These are phyloP conservation scores for Falco novaeseelandiae DNA, from an alignment of 2,797 vertebrate genomes.

Conservation along the genomic window DNA sequence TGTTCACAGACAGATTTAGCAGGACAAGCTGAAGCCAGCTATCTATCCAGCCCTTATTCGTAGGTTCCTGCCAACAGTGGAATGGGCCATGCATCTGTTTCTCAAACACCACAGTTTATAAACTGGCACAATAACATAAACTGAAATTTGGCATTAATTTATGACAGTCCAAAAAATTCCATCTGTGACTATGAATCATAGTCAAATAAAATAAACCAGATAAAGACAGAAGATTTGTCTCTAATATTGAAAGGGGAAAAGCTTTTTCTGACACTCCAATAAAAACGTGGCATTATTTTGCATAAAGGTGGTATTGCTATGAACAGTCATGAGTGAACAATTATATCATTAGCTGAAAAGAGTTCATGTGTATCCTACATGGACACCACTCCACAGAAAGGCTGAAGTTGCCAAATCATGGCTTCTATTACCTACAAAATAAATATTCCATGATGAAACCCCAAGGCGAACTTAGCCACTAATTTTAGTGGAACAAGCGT, in stretches of 20 bases:
- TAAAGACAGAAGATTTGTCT: background rate
- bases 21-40: background rate
- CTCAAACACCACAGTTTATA: background rate
- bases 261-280: background rate
- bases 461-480: background rate
- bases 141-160: conserved; percentile 1
- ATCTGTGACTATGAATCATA: background rate
- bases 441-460: background rate
- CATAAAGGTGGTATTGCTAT: background rate
- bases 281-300: background rate
- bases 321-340: background rate
- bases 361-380: background rate
- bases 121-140: background rate
- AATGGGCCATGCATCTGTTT: background rate
- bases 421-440: background rate
- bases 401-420: background rate
- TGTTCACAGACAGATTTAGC: background rate
- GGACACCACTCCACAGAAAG: background rate
- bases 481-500: background rate
- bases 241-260: background rate
- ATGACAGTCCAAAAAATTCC: background rate
- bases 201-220: background rate
- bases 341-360: background rate
- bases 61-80: background rate
- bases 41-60: background rate